Conservation (phyloP, 2,888 invertebrate species). For the Pandemis corylana region DNA sequence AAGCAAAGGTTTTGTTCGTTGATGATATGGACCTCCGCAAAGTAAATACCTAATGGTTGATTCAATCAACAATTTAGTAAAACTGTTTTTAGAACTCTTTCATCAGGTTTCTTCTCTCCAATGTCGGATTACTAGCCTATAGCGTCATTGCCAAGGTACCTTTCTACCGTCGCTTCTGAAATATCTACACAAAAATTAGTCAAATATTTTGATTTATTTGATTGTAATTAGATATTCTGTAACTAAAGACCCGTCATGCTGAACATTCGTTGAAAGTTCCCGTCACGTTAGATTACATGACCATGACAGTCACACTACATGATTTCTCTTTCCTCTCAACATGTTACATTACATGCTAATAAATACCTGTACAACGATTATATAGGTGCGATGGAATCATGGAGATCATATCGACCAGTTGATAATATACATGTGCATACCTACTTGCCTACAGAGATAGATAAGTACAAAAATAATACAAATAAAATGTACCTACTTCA, state of each 20-base stretch:
- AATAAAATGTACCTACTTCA: no score
- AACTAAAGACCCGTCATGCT: slow-evolving; percentile 11
- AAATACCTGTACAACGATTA: slow-evolving; percentile 15
- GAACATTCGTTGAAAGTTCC: slow-evolving; percentile 22
- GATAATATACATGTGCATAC: background rate
- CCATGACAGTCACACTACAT: slow-evolving; percentile 18
- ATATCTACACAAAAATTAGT: no score
- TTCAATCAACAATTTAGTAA: no score
- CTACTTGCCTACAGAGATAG: background rate
- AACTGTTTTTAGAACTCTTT: no score
- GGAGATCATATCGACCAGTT: background rate
- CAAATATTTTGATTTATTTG: background rate
- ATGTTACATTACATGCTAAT: slow-evolving; percentile 11
- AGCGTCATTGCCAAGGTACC: no score
- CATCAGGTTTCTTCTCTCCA: no score
- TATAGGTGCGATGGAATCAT: background rate
- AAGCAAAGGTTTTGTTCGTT: no score
- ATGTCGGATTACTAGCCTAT: no score
- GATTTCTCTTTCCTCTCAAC: slow-evolving; percentile 34
- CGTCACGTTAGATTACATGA: slow-evolving; percentile 31
- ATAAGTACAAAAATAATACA: no score
- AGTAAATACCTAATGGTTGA: no score
- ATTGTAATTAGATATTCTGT: background rate
- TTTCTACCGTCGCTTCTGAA: no score
- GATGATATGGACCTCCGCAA: no score